phyloP scores from a whole-genome alignment of 2,888 invertebrate genomes.

The Ennomos erosarius region DNA sequence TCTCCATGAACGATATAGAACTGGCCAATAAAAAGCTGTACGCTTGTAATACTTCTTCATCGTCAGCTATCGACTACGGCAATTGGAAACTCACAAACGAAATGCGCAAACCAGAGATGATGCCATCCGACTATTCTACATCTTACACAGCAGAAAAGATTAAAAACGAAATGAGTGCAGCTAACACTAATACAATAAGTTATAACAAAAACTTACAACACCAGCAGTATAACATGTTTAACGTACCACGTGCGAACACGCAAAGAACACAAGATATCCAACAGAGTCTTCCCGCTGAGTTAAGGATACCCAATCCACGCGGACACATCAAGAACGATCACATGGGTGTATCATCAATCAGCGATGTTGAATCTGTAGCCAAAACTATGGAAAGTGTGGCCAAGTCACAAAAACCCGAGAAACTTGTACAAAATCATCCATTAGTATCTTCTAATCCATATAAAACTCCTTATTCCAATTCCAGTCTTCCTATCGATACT shows the following conservation, averaged over 20 bases:
- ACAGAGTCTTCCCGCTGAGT: slow-evolving; percentile 67
- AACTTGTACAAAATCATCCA: slow-evolving; percentile 69
- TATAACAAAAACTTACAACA: slow-evolving; percentile 73
- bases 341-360: slow-evolving; percentile 52
- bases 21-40: slow-evolving; percentile 76
- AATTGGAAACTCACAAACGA: slow-evolving; percentile 75
- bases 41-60: slow-evolving; percentile 59
- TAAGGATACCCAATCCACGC: slow-evolving; percentile 77
- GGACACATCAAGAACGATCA: slow-evolving; percentile 66
- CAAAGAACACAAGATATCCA: slow-evolving; percentile 68
- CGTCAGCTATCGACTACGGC: slow-evolving; percentile 69
- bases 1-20: slow-evolving; percentile 77
- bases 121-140: slow-evolving; percentile 73
- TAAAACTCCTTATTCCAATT: slow-evolving; percentile 70
- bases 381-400: slow-evolving; percentile 64
- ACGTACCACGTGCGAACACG: slow-evolving; percentile 58
- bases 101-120: slow-evolving; percentile 67
- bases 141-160: slow-evolving; percentile 67
- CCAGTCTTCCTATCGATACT: slow-evolving; percentile 78
- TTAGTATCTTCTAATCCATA: slow-evolving; percentile 70
- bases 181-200: slow-evolving; percentile 58
- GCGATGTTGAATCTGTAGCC: slow-evolving; percentile 55
- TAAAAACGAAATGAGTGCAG: slow-evolving; percentile 58
- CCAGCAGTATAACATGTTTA: slow-evolving; percentile 69
- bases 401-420: slow-evolving; percentile 71